These are phyloP conservation scores for Chloropsis cyanopogon DNA, from an alignment of 2,113 vertebrate genomes.

Conservation along the genomic window DNA sequence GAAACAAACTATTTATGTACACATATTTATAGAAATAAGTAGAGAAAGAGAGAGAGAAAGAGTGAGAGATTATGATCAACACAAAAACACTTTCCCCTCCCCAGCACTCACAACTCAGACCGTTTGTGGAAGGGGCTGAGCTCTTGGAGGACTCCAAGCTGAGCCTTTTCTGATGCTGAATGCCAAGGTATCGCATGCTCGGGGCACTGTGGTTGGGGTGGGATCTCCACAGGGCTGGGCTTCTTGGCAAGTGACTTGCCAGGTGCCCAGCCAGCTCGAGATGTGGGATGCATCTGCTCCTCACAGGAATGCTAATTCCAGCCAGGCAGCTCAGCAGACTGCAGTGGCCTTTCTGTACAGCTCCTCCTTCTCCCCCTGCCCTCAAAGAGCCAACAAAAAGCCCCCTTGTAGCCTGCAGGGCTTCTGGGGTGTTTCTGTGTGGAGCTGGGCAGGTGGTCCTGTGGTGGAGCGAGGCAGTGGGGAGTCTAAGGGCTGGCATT, in stretches of 20 bases:
- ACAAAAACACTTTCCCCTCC: conserved; percentile 44
- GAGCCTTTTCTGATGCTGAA: conserved; percentile 52
- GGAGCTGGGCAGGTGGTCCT: not conserved
- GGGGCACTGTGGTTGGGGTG: conserved; percentile 14
- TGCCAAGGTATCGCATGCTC: conserved; percentile 41
- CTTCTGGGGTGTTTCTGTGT: not conserved
- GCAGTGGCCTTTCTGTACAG: conserved; percentile 47
- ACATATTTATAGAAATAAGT: conserved; percentile 61
- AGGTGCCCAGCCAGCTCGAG: not conserved
- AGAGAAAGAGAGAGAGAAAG: conserved; percentile 41
- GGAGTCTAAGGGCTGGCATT: conserved; percentile 33
- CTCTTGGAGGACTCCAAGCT: conserved; percentile 40
- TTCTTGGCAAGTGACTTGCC: not conserved
- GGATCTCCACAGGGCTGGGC: conserved; percentile 15
- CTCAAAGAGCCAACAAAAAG: conserved; percentile 4
- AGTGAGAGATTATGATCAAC: conserved; percentile 49
- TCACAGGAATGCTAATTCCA: conserved; percentile 37
- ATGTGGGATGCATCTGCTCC: conserved; percentile 15
- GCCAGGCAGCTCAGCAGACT: conserved; percentile 51
- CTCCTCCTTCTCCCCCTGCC: conserved; percentile 27
- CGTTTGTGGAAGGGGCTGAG: conserved; percentile 27
- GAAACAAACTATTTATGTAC: conserved; percentile 71
- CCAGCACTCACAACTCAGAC: conserved; percentile 49
- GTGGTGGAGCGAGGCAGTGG: not conserved
- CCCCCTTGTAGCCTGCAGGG: not conserved